Evolutionary conservation across 2,113 vertebrate genomes (phyloP), one percentile per base, ranked within the genome.

Genomic region (Blennius ocellaris): DNA sequence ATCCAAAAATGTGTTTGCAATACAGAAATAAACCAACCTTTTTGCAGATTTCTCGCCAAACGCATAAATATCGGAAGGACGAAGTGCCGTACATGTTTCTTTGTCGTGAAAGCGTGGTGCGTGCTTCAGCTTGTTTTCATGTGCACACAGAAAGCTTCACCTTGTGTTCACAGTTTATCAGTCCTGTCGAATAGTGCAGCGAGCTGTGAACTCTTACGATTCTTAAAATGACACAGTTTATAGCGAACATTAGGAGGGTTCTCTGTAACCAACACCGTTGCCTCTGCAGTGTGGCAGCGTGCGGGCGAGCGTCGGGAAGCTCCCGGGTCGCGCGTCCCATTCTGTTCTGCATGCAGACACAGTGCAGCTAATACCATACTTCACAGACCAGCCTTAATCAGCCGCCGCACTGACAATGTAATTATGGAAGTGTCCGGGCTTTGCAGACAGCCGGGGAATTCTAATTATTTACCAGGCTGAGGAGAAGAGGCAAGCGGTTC

Each of bases 361-460:
- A 43, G 82, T 76, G 56, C 81, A 7, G 81, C 69, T 89, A 79
- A 90, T 85, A 21, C 86, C 83, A 85, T 92, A 88, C 85, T 89
- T 92, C 90, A 92, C 82, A 89, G 84, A 64, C 72, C 59, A n/a
- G 69, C 82, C 83, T 85, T 89, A 90, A 93, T 93, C 92, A 90
- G 86, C 84, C 60, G 41, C 82, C 43, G 74, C 81, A 59, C 88
- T 93, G 91, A 93, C 92, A 93, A 87, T 92, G 92, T 92, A 93
- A 93, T 93, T 93, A 93, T 91, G 85, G 90, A 92, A 91, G 87
- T 90, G 91, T 93, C 91, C 88, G 50, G 82, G 83, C 79, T 38
- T 73, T 40, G 84, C 89, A 75, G 74, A 87, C 82, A 50, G 73
- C 71, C 68, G 69, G 85, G 87, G 90, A 92, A 89, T 91, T 87